phyloP scores from a whole-genome alignment of 2,888 invertebrate species.

The Phania funesta region DNA sequence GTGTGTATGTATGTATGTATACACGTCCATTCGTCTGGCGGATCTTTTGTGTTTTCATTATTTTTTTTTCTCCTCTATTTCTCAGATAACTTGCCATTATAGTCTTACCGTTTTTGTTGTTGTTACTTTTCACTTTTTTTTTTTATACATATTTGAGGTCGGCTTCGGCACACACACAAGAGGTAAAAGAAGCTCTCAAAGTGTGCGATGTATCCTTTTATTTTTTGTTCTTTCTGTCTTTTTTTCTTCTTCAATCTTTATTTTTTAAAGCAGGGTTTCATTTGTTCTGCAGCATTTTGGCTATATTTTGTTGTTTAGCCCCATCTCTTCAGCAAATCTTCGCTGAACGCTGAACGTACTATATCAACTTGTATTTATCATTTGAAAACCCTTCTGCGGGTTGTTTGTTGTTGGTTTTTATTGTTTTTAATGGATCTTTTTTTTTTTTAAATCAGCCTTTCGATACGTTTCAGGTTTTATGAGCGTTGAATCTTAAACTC shows the following conservation, averaged over 20 bases:
- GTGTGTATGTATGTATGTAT: constrained; percentile 4
- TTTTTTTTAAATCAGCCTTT: constrained; percentile 25
- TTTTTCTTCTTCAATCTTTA: constrained; percentile 7
- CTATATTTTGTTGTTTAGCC: constrained; percentile 14
- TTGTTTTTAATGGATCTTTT: constrained; percentile 14
- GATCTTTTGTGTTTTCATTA: constrained; percentile 52
- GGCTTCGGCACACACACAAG: constrained; percentile 50
- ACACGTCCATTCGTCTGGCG: constrained; percentile 59
- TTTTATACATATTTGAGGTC: constrained; percentile 29
- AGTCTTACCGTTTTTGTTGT: constrained; percentile 50
- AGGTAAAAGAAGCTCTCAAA: constrained; percentile 58
- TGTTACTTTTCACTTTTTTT: not conserved
- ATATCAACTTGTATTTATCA: constrained; percentile 13
- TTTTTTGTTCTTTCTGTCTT: no score
- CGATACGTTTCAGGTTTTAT: constrained; percentile 52
- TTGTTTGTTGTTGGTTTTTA: not conserved
- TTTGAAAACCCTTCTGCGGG: constrained; percentile 26
- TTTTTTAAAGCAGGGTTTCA: constrained; percentile 33
- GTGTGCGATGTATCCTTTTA: constrained; percentile 54
- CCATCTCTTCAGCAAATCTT: not conserved
- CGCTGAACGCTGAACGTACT: no score
- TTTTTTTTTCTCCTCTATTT: constrained; percentile 28
- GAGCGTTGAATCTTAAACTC: constrained; percentile 13
- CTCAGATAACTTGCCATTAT: constrained; percentile 55
- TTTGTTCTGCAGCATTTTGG: constrained; percentile 19